Evolutionary conservation across 2,888 invertebrate genomes (phyloP).

Genomic region (Lamellibrachia columna): DNA sequence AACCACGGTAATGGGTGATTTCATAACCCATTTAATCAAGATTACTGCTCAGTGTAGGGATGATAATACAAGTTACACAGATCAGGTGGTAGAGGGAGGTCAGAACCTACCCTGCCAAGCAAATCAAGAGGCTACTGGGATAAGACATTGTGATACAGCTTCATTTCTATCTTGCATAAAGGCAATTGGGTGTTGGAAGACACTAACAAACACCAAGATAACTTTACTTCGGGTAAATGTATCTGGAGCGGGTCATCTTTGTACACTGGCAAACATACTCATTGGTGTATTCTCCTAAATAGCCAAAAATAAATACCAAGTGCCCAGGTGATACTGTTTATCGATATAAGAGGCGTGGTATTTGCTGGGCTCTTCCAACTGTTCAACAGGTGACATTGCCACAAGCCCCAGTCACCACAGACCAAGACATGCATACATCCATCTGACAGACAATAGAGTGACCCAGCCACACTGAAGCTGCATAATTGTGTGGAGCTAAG

Average conservation of each 20-base stretch:
- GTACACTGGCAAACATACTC: not conserved
- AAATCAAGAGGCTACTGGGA: not conserved
- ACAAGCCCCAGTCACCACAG: not conserved
- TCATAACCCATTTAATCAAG: not conserved
- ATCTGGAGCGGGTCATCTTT: not conserved
- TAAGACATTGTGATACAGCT: not conserved
- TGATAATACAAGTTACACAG: not conserved
- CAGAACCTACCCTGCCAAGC: not conserved
- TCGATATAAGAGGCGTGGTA: not conserved
- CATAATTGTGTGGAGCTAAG: not conserved
- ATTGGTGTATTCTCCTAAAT: not conserved
- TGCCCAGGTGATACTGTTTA: too few relatives aligned
- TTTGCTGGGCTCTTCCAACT: not conserved
- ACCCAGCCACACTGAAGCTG: not conserved
- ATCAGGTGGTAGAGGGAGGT: not conserved
- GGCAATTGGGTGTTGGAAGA: not conserved
- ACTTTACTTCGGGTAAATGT: not conserved
- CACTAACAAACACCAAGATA: not conserved
- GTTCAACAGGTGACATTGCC: not conserved
- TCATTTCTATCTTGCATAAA: not conserved
- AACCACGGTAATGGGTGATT: not conserved
- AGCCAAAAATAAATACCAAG: not conserved
- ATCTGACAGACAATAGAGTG: not conserved
- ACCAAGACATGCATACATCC: not conserved
- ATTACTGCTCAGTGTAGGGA: not conserved